A percentile compares a stretch with the other conserved stretches of the same genome.
These are phyloP conservation scores for Coenobita brevimanus DNA, from an alignment of 1,140 invertebrate genomes.

Conservation along the genomic window DNA sequence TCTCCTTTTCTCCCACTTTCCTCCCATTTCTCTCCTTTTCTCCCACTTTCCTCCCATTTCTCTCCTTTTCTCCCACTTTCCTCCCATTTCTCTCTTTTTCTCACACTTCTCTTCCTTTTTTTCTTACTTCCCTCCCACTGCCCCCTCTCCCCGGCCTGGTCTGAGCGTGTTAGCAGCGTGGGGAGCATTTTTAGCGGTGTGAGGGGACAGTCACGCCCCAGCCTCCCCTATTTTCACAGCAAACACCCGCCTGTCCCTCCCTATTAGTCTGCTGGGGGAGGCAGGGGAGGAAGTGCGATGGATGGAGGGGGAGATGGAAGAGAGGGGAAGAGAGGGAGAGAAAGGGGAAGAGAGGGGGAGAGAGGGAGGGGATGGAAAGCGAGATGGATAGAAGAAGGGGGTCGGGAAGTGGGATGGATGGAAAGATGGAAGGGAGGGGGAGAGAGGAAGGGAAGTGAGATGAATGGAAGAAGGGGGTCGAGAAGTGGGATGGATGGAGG, in stretches of 20 bases:
- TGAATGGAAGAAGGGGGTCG: neutral
- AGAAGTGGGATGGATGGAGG: neutral
- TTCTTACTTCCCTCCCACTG: neutral
- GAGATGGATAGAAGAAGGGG: neutral
- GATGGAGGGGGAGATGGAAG: neutral
- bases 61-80: neutral
- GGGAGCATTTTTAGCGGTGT: constrained; percentile 44
- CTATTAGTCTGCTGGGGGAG: constrained; percentile 43
- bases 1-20: neutral
- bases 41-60: neutral
- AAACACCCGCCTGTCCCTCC: constrained; percentile 53
- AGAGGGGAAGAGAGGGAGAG: constrained; percentile 1
- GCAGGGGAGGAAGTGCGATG: neutral
- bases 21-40: no score
- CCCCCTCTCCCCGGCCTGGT: neutral
- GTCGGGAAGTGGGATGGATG: neutral
- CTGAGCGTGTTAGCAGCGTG: constrained; percentile 42
- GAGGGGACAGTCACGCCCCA: constrained; percentile 44
- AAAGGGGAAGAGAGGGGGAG: neutral
- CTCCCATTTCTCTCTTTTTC: neutral
- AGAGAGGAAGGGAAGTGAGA: neutral
- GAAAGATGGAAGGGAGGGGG: neutral
- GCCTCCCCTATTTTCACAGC: constrained; percentile 53
- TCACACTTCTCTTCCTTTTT: neutral
- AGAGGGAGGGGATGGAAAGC: neutral